A percentile compares a stretch with the other conserved stretches of the same genome.
Evolutionary conservation across 2,888 invertebrate species (phyloP).

Genomic region (Napeogenes sylphis): DNA sequence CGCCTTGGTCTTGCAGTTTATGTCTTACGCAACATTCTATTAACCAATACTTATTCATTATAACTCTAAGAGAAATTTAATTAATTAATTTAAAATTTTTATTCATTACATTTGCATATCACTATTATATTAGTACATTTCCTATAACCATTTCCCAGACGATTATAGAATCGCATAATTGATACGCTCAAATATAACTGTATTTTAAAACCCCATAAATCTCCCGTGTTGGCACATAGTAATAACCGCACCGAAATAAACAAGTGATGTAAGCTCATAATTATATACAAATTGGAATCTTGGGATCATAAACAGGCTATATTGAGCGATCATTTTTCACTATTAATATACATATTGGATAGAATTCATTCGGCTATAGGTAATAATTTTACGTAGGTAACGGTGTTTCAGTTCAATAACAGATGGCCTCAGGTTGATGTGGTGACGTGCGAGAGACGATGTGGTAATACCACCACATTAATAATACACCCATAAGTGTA

Average conservation of each 20-base stretch:
- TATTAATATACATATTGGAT: slow-evolving; percentile 55
- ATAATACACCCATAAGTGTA: neutral
- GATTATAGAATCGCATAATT: slow-evolving; percentile 30
- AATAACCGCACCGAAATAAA: slow-evolving; percentile 50
- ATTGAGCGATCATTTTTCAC: slow-evolving; percentile 57
- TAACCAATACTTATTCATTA: slow-evolving; percentile 21
- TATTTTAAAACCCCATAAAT: slow-evolving; percentile 50
- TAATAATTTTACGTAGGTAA: slow-evolving; percentile 60
- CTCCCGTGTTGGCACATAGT: slow-evolving; percentile 40
- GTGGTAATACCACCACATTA: slow-evolving; percentile 28
- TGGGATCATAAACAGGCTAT: slow-evolving; percentile 49
- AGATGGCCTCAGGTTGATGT: slow-evolving; percentile 33
- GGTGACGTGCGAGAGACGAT: slow-evolving; percentile 29
- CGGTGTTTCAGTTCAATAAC: slow-evolving; percentile 51
- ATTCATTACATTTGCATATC: slow-evolving; percentile 1
- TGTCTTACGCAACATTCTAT: slow-evolving; percentile 67
- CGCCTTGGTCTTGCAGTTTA: slow-evolving; percentile 60
- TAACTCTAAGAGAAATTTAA: too few relatives aligned
- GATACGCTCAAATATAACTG: slow-evolving; percentile 41
- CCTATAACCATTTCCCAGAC: slow-evolving; percentile 8
- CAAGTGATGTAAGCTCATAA: slow-evolving; percentile 52
- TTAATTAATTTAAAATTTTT: too few relatives aligned
- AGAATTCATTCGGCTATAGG: slow-evolving; percentile 43
- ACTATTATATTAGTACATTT: neutral
- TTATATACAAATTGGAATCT: slow-evolving; percentile 56